Evolutionary conservation across 2,113 vertebrate genomes (phyloP).

Genomic region (Ailuropoda melanoleuca): DNA sequence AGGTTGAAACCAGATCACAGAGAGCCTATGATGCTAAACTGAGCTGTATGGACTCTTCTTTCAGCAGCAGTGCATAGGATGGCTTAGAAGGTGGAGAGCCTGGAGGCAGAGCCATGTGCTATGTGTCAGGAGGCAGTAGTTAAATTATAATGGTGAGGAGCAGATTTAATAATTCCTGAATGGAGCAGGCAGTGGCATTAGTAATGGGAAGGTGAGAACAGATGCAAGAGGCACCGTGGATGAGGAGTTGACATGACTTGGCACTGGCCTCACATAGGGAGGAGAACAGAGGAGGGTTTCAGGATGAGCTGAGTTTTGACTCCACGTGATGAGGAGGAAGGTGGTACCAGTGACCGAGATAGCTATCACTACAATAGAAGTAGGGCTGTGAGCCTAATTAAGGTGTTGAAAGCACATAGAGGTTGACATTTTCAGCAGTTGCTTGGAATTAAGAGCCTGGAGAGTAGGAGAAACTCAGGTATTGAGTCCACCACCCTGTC

Average conservation of each 20-base stretch:
- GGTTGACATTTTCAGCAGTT: slow-evolving; percentile 32
- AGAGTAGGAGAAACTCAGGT: background rate
- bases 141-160: slow-evolving; percentile 48
- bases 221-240: background rate
- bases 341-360: background rate
- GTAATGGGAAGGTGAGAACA: slow-evolving; percentile 38
- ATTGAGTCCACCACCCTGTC: background rate
- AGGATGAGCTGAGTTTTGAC: background rate
- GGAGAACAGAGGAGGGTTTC: background rate
- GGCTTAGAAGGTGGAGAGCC: background rate
- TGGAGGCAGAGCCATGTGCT: background rate
- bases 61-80: background rate
- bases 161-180: slow-evolving; percentile 37
- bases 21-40: background rate
- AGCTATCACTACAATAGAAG: background rate
- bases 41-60: background rate
- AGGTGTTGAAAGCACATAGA: slow-evolving; percentile 4
- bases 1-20: background rate
- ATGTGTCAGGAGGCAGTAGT: background rate
- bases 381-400: slow-evolving; percentile 21
- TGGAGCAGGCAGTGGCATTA: background rate
- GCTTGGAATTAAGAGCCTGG: background rate
- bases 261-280: background rate
- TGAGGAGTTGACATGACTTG: slow-evolving; percentile 25
- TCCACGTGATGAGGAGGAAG: background rate